Percentiles rank a stretch among this genome's conserved stretches.
phyloP scores from a whole-genome alignment of 2,888 invertebrate genomes.

The Aelia acuminata region DNA sequence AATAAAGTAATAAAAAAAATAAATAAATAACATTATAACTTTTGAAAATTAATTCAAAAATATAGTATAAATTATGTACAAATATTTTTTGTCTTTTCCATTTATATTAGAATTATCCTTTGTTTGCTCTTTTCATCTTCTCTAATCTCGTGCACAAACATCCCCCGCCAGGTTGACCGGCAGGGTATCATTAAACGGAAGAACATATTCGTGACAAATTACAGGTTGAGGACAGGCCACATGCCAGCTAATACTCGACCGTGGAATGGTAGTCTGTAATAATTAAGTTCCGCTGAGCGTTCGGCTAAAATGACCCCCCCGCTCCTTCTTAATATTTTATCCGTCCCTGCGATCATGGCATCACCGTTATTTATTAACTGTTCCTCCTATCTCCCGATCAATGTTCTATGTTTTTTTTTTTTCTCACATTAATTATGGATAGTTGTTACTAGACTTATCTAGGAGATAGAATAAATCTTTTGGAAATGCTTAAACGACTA shows the following conservation, averaged over 20 bases:
- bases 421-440: background rate
- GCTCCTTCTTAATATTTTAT: constrained; percentile 45
- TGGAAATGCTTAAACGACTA: too few relatives aligned
- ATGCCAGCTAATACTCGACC: constrained; percentile 36
- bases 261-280: constrained; percentile 16
- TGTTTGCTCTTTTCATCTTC: background rate
- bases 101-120: background rate
- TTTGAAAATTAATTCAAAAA: too few relatives aligned
- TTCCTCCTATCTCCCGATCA: constrained; percentile 5
- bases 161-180: background rate
- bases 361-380: constrained; percentile 46
- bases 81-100: background rate
- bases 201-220: constrained; percentile 26
- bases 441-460: background rate
- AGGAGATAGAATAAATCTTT: too few relatives aligned
- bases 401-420: background rate
- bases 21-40: too few relatives aligned
- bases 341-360: constrained; percentile 34
- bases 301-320: background rate
- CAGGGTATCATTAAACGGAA: background rate
- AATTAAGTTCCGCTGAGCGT: constrained; percentile 22
- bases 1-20: too few relatives aligned
- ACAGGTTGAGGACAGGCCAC: constrained; percentile 15
- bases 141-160: constrained; percentile 7
- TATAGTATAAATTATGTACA: too few relatives aligned